Evolutionary conservation across 2,888 invertebrate genomes (phyloP).

Genomic region (Rhingia rostrata): DNA sequence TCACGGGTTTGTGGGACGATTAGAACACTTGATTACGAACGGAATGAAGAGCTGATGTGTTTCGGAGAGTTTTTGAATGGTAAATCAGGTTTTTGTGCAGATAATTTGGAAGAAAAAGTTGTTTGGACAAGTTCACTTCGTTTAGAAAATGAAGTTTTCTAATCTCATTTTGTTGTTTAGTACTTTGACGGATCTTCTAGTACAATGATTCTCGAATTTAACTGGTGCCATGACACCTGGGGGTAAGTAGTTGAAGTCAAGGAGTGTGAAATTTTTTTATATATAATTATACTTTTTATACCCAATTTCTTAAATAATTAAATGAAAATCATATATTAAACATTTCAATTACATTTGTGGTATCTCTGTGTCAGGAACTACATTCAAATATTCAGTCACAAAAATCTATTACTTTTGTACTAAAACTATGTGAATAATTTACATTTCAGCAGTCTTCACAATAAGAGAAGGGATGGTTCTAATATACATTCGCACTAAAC

Average conservation of each 20-base stretch:
- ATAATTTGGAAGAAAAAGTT: constrained; percentile 38
- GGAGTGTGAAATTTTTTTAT: neutral
- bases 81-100: neutral
- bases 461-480: too few relatives aligned
- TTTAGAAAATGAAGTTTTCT: constrained; percentile 64
- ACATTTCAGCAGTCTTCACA: too few relatives aligned
- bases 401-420: too few relatives aligned
- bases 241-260: neutral
- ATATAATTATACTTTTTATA: too few relatives aligned
- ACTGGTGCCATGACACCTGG: neutral
- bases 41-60: neutral
- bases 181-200: constrained; percentile 24
- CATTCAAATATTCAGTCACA: too few relatives aligned
- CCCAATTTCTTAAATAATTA: too few relatives aligned
- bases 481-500: too few relatives aligned
- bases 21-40: neutral
- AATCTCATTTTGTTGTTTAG: constrained; percentile 54
- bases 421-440: too few relatives aligned
- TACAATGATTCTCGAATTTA: constrained; percentile 39
- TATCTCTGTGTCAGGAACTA: too few relatives aligned
- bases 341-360: too few relatives aligned
- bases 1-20: neutral
- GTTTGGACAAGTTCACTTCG: constrained; percentile 59
- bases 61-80: constrained; percentile 5
- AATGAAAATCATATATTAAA: too few relatives aligned